A percentile compares a stretch with the other conserved stretches of the same genome.
Evolutionary conservation across 2,113 vertebrate species (phyloP).

Genomic region (Corythornis madagascariensis): DNA sequence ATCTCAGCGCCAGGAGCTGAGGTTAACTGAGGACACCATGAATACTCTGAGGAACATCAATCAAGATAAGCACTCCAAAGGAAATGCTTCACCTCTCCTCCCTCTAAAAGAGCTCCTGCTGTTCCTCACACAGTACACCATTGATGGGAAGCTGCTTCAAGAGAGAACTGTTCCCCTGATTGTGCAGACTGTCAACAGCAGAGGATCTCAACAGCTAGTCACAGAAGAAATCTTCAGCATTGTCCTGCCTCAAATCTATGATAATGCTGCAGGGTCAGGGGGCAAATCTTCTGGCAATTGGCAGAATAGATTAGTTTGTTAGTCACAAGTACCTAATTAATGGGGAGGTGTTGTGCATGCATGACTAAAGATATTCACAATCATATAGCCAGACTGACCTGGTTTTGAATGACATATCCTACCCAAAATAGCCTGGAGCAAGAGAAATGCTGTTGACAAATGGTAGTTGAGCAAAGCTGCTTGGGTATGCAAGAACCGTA

Average conservation of each 20-base stretch:
- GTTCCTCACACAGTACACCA: background rate
- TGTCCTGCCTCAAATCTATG: background rate
- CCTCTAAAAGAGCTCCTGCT: slow-evolving; percentile 2
- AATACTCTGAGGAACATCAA: slow-evolving; percentile 10
- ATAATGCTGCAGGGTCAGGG: background rate
- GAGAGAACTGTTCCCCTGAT: slow-evolving; percentile 13
- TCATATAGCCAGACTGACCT: background rate
- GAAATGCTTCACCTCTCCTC: background rate
- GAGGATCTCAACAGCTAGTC: background rate
- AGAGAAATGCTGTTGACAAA: slow-evolving; percentile 41
- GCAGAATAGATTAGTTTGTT: slow-evolving; percentile 12
- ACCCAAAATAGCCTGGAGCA: slow-evolving; percentile 36
- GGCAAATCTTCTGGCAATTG: slow-evolving; percentile 11
- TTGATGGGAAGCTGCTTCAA: background rate
- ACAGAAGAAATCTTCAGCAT: background rate
- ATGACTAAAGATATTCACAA: background rate
- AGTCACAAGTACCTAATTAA: slow-evolving; percentile 40
- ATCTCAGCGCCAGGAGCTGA: background rate
- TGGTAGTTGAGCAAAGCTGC: background rate
- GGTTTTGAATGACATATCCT: slow-evolving; percentile 35
- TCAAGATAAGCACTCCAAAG: background rate
- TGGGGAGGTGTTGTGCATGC: background rate
- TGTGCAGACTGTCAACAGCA: slow-evolving; percentile 12
- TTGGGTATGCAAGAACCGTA: background rate
- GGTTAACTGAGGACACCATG: background rate